phyloP scores from a whole-genome alignment of 2,888 invertebrate genomes.

The Ormia ochracea region DNA sequence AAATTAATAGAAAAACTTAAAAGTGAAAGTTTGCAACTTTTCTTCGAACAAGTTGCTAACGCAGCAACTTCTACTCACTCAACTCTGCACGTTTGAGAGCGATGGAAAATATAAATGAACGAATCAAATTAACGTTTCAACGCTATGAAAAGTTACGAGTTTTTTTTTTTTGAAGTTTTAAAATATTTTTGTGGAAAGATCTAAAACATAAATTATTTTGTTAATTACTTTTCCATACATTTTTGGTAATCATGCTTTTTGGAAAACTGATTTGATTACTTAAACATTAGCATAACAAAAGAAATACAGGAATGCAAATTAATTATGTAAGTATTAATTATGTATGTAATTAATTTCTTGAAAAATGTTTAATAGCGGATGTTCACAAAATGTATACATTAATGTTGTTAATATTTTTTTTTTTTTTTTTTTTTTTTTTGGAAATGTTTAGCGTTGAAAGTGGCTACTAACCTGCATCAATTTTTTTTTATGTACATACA shows the following conservation, averaged over 20 bases:
- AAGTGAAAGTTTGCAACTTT: slow-evolving; percentile 49
- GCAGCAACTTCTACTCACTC: slow-evolving; percentile 6
- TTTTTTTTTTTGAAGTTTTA: slow-evolving; percentile 28
- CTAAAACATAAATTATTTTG: background rate
- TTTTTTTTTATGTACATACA: too few species aligned
- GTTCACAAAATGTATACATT: too few species aligned
- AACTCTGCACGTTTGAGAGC: slow-evolving; percentile 18
- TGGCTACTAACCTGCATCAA: too few species aligned
- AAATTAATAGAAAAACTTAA: slow-evolving; percentile 35
- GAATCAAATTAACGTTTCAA: background rate
- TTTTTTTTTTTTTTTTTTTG: too few species aligned
- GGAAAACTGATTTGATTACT: too few species aligned
- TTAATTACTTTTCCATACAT: background rate
- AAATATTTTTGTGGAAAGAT: background rate
- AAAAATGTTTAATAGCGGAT: too few species aligned
- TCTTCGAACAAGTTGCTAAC: slow-evolving; percentile 20
- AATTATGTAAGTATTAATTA: too few species aligned
- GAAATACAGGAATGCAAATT: too few species aligned
- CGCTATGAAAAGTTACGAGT: background rate
- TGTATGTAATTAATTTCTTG: too few species aligned
- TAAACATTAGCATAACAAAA: too few species aligned
- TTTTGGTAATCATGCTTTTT: background rate
- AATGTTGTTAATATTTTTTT: too few species aligned
- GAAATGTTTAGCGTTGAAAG: too few species aligned
- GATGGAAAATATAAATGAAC: slow-evolving; percentile 25